These are phyloP conservation scores for Apoda limacodes DNA, from an alignment of 2,888 invertebrate species.

Conservation along the genomic window DNA sequence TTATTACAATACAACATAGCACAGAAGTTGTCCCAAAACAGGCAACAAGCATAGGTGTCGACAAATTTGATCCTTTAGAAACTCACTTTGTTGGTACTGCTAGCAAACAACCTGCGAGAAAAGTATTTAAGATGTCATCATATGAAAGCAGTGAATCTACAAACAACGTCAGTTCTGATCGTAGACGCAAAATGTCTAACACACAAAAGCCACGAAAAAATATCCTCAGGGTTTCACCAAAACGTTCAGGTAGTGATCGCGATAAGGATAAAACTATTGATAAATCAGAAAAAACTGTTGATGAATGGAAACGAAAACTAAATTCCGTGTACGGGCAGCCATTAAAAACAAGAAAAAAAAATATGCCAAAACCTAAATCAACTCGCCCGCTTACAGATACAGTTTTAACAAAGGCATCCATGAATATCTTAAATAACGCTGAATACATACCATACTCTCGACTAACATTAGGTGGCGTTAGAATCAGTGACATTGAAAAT, in stretches of 20 bases:
- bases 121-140: conserved; percentile 44
- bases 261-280: too few species aligned
- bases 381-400: conserved; percentile 1
- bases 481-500: conserved; percentile 50
- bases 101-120: conserved; percentile 28
- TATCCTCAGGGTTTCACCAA: conserved; percentile 26
- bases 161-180: conserved; percentile 37
- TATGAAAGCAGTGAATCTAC: conserved; percentile 49
- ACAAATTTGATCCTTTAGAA: conserved; percentile 1
- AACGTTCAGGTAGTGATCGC: conserved; percentile 22
- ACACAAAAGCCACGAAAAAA: conserved; percentile 25
- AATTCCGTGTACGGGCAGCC: conserved; percentile 40
- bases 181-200: conserved; percentile 25
- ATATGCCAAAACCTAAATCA: conserved; percentile 18
- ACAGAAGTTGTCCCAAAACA: conserved; percentile 5
- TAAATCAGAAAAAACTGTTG: conserved; percentile 24
- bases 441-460: conserved; percentile 62
- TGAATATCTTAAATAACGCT: conserved; percentile 35
- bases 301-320: conserved; percentile 50
- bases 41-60: conserved; percentile 8
- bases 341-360: conserved; percentile 24
- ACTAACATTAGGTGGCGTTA: conserved; percentile 55
- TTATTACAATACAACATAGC: conserved; percentile 37
- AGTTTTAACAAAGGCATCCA: too few species aligned
- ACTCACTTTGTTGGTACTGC: conserved; percentile 7